phyloP scores from a whole-genome alignment of 2,113 vertebrate species.

The Phoxinus phoxinus region DNA sequence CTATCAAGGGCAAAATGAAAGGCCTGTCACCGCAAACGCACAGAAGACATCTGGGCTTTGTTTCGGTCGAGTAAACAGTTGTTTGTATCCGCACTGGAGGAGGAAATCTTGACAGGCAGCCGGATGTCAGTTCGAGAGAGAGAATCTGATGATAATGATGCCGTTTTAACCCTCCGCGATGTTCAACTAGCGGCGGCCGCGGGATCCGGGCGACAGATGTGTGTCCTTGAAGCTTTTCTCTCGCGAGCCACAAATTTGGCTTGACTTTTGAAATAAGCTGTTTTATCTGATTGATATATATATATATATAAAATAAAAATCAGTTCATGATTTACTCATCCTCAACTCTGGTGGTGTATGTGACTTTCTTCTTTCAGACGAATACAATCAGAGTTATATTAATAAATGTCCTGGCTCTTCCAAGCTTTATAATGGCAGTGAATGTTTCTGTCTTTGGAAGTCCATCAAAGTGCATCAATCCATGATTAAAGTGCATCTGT shows the following conservation, averaged over 20 bases:
- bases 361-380: too few species aligned
- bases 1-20: slow-evolving; percentile 34
- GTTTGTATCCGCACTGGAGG: slow-evolving; percentile 19
- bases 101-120: slow-evolving; percentile 18
- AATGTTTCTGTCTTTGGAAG: too few species aligned
- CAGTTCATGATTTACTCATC: too few species aligned
- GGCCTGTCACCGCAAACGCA: slow-evolving; percentile 48
- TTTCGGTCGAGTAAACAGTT: slow-evolving; percentile 50
- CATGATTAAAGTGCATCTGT: too few species aligned
- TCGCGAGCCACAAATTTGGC: background rate
- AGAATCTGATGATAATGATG: slow-evolving; percentile 5
- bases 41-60: slow-evolving; percentile 62
- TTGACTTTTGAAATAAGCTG: background rate
- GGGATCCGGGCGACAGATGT: background rate
- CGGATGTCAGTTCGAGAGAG: slow-evolving; percentile 17
- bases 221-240: slow-evolving; percentile 1
- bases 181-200: background rate
- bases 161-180: background rate
- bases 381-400: too few species aligned
- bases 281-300: too few species aligned
- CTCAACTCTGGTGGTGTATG: too few species aligned
- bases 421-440: too few species aligned
- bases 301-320: too few species aligned
- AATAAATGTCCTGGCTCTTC: too few species aligned
- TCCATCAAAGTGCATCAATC: too few species aligned